Percentiles rank a stretch among this genome's conserved stretches.
Evolutionary conservation across 2,113 vertebrate species (phyloP).

Genomic region (Steatornis caripensis): DNA sequence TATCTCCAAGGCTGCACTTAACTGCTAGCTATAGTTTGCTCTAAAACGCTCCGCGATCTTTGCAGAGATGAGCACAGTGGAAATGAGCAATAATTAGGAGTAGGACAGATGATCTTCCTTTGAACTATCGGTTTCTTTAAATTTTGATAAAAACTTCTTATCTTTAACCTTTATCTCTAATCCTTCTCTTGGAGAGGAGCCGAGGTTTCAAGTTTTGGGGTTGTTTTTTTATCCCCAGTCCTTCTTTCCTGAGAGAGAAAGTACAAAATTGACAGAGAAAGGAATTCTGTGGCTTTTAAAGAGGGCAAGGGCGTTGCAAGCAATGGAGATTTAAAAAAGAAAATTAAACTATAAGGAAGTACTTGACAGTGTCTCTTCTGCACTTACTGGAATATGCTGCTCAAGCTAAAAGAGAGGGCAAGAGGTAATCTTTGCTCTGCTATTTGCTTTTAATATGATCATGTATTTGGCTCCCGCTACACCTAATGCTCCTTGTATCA

Average conservation of each 20-base stretch:
- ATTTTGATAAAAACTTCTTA: neutral
- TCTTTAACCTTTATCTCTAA: neutral
- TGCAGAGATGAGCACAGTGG: neutral
- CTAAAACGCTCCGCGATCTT: neutral
- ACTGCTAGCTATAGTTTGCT: neutral
- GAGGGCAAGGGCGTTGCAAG: conserved; percentile 58
- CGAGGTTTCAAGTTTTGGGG: neutral
- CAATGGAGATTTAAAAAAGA: conserved; percentile 3
- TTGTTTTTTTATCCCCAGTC: neutral
- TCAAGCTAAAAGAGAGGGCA: conserved; percentile 60
- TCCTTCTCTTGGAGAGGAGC: neutral
- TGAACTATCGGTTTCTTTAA: neutral
- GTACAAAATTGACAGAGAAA: conserved; percentile 14
- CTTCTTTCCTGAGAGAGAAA: neutral
- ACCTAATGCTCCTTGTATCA: conserved; percentile 46
- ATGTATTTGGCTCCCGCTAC: conserved; percentile 54
- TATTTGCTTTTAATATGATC: conserved; percentile 66
- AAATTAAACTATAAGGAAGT: conserved; percentile 72
- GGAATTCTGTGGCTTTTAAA: conserved; percentile 5
- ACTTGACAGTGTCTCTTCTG: conserved; percentile 70
- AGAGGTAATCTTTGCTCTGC: conserved; percentile 70
- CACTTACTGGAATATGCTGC: conserved; percentile 61
- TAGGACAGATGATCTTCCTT: neutral
- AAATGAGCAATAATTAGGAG: neutral
- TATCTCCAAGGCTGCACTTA: neutral